Evolutionary conservation across 2,797 vertebrate genomes (phyloP).

Genomic region (Glyptemys insculpta): DNA sequence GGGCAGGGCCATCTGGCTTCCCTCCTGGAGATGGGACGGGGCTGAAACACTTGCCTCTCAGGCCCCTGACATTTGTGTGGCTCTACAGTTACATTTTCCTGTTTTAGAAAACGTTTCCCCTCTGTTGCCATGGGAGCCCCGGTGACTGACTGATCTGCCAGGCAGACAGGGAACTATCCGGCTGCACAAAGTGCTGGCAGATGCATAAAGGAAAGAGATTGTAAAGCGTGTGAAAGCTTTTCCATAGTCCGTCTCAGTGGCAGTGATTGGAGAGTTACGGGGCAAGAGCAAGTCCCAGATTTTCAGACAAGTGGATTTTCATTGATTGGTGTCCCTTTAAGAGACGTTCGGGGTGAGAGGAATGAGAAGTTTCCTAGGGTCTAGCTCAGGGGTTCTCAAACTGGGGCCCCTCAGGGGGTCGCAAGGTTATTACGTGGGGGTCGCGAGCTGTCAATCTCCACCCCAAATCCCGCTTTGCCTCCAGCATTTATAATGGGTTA

Average conservation of each 20-base stretch:
- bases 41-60: background rate
- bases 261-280: background rate
- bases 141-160: background rate
- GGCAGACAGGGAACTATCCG: background rate
- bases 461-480: too few species aligned
- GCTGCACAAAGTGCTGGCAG: background rate
- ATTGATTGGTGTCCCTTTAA: background rate
- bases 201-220: too few species aligned
- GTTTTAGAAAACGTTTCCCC: background rate
- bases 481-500: too few species aligned
- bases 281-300: background rate
- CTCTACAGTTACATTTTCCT: background rate
- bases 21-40: background rate
- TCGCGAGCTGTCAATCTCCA: too few species aligned
- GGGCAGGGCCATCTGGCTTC: background rate
- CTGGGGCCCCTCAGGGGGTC: too few species aligned
- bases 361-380: background rate
- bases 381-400: too few species aligned
- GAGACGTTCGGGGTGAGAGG: too few species aligned
- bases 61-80: too few species aligned
- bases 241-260: background rate
- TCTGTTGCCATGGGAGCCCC: background rate
- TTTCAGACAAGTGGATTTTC: background rate
- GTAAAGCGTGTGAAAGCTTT: background rate
- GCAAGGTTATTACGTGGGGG: too few species aligned